These are phyloP conservation scores for Jacana jacana DNA, from an alignment of 2,113 vertebrate genomes.

Conservation along the genomic window DNA sequence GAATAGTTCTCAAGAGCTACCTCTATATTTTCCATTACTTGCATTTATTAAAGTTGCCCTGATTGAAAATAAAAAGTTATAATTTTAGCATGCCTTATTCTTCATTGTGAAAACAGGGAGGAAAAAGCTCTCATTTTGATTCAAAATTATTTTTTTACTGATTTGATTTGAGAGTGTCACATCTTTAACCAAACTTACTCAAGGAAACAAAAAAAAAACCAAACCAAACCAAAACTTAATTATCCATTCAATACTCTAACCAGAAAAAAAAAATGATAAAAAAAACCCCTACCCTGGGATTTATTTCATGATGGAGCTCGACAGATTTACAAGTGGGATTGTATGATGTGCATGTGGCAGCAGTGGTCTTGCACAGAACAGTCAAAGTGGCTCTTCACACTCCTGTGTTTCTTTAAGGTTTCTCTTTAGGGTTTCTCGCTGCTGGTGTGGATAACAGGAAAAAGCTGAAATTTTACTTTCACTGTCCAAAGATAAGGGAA, in stretches of 20 bases:
- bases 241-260: not conserved
- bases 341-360: not conserved
- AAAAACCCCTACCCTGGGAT: not conserved
- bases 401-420: not conserved
- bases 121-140: not conserved
- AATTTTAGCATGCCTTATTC: not conserved
- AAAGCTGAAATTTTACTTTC: not conserved
- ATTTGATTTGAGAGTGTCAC: not conserved
- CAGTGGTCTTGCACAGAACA: not conserved
- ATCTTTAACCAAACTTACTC: not conserved
- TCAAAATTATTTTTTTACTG: not conserved
- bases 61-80: not conserved
- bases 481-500: not conserved
- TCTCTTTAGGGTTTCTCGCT: not conserved
- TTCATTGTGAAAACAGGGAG: not conserved
- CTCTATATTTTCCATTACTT: not conserved
- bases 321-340: not conserved
- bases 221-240: not conserved
- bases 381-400: not conserved
- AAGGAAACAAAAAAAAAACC: not conserved
- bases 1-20: not conserved
- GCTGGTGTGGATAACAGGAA: not conserved
- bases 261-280: not conserved
- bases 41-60: not conserved
- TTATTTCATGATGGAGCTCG: not conserved